Evolutionary conservation across 2,113 vertebrate species (phyloP).

Genomic region (Dipodomys spectabilis): DNA sequence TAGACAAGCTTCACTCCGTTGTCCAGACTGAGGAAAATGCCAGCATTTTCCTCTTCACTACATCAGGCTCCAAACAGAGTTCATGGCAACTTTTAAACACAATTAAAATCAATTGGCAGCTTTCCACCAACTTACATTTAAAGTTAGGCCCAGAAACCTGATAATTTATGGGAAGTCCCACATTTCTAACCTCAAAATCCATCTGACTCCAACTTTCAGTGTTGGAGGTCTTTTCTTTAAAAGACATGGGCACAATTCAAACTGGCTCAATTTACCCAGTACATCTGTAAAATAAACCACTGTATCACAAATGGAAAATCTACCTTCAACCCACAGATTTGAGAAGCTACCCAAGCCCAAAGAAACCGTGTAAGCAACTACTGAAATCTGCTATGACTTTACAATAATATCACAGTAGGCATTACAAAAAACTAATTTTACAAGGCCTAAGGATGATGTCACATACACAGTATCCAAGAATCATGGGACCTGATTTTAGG

Average conservation of each 20-base stretch:
- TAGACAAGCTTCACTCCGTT: background rate
- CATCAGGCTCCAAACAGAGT: background rate
- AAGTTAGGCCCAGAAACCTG: background rate
- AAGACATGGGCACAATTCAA: constrained; percentile 18
- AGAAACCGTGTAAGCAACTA: constrained; percentile 37
- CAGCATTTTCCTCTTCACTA: background rate
- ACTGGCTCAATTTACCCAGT: background rate
- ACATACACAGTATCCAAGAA: background rate
- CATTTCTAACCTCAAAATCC: background rate
- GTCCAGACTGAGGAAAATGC: background rate
- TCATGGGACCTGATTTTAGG: background rate
- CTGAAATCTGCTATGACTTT: constrained; percentile 18
- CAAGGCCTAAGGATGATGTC: background rate
- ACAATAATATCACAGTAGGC: background rate
- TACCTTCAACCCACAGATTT: background rate
- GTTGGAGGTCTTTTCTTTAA: background rate
- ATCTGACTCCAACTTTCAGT: background rate
- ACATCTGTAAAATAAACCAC: constrained; percentile 13
- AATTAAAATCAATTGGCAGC: background rate
- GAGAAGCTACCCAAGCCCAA: background rate
- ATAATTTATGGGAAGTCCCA: background rate
- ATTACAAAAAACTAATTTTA: constrained; percentile 27
- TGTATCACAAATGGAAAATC: background rate
- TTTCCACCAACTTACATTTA: background rate
- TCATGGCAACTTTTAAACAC: background rate